phyloP scores from a whole-genome alignment of 2,888 invertebrate species.

The Nomada goodeniana region DNA sequence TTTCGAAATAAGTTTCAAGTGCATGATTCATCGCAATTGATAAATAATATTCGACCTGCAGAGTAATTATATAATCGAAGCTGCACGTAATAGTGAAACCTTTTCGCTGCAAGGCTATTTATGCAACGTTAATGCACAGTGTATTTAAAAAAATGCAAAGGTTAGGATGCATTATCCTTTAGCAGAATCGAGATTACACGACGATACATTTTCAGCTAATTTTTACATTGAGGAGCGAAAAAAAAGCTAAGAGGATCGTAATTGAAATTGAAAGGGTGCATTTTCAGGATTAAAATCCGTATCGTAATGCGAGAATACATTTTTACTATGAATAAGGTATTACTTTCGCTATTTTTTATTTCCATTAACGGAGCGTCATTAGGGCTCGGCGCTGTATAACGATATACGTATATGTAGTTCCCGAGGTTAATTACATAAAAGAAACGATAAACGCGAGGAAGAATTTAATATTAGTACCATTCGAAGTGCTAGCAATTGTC shows the following conservation, averaged over 20 bases:
- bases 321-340: not conserved
- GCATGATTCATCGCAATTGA: not conserved
- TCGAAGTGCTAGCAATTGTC: conserved; percentile 13
- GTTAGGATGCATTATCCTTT: not conserved
- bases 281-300: conserved; percentile 1
- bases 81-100: not conserved
- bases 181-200: not conserved
- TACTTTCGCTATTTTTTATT: not conserved
- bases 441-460: not conserved
- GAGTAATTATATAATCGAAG: not conserved
- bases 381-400: not conserved
- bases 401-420: not conserved
- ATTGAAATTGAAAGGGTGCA: conserved; percentile 1
- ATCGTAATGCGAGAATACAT: not conserved
- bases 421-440: not conserved
- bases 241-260: not conserved
- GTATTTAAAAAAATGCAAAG: not conserved
- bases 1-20: not conserved
- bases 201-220: not conserved
- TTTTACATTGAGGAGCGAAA: not conserved
- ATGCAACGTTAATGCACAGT: not conserved
- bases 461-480: conserved; percentile 19
- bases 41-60: not conserved
- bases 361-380: not conserved
- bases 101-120: too few species aligned